Conservation (phyloP, 2,888 invertebrate genomes). For the Dicyrtomina minuta region DNA sequence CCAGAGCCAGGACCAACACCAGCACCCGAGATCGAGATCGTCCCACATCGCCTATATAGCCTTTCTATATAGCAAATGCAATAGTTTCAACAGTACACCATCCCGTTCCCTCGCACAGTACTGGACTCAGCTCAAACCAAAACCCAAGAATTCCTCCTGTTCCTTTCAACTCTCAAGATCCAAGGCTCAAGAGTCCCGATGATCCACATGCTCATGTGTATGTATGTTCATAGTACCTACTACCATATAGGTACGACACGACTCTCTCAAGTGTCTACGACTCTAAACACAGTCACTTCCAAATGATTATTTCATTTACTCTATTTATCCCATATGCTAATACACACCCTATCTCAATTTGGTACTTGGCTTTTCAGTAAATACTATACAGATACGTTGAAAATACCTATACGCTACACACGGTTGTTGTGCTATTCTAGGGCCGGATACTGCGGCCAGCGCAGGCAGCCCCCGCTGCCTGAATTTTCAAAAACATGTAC, state of each 20-base stretch:
- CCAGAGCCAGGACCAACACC: not conserved
- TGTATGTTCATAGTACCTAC: not conserved
- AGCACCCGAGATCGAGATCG: constrained; percentile 17
- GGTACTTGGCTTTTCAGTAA: too few relatives aligned
- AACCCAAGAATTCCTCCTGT: constrained; percentile 27
- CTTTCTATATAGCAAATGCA: not conserved
- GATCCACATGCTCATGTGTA: not conserved
- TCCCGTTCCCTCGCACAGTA: constrained; percentile 17
- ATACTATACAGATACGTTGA: too few relatives aligned
- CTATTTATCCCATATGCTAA: not conserved
- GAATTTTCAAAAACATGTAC: too few relatives aligned
- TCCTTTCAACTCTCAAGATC: constrained; percentile 1
- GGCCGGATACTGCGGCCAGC: too few relatives aligned
- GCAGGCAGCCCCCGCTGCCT: too few relatives aligned
- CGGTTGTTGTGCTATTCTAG: too few relatives aligned
- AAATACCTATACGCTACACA: too few relatives aligned
- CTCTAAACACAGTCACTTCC: not conserved
- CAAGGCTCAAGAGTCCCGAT: too few relatives aligned
- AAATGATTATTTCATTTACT: not conserved
- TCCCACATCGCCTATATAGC: constrained; percentile 12
- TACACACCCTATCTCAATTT: not conserved
- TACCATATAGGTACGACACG: not conserved
- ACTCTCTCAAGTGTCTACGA: not conserved
- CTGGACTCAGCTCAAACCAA: constrained; percentile 20
- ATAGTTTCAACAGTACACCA: too few relatives aligned